A percentile compares a stretch with the other conserved stretches of the same genome.
Evolutionary conservation across 2,113 vertebrate species (phyloP).

Genomic region (Austrofundulus limnaeus): DNA sequence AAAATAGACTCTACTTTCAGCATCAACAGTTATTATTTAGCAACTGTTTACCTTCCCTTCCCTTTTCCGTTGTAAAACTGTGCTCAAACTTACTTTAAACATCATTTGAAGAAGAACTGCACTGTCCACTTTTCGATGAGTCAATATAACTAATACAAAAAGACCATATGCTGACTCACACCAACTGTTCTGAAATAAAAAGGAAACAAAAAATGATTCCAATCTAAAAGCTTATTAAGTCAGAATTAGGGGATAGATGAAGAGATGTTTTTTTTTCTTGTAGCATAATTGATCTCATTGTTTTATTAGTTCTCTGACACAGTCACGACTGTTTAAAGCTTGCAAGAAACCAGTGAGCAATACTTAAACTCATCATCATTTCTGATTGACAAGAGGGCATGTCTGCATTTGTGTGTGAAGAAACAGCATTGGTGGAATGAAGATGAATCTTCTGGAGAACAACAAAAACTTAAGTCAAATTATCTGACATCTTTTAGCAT

Average conservation of each 20-base stretch:
- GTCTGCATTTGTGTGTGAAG: conserved; percentile 1
- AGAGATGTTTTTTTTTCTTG: neutral
- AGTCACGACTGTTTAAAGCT: neutral
- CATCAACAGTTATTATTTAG: too few species aligned
- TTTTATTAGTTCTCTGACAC: neutral
- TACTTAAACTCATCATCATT: neutral
- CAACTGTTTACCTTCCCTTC: neutral
- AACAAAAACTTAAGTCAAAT: conserved; percentile 27
- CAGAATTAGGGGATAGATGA: neutral
- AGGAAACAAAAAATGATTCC: neutral
- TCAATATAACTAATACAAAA: neutral
- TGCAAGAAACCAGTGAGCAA: neutral
- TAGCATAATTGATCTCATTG: neutral
- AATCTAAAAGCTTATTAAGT: neutral
- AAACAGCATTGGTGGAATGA: conserved; percentile 7
- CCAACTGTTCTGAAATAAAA: neutral
- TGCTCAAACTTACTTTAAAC: neutral
- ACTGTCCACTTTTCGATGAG: too few species aligned
- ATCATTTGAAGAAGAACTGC: too few species aligned
- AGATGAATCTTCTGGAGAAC: conserved; percentile 8
- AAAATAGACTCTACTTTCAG: neutral
- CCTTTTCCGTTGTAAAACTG: neutral
- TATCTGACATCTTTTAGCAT: conserved; percentile 53
- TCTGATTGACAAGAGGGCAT: neutral
- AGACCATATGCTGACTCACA: neutral